Evolutionary conservation across 2,888 invertebrate genomes (phyloP), one percentile per base, ranked within the genome.

Genomic region (Heliconius hortense): DNA sequence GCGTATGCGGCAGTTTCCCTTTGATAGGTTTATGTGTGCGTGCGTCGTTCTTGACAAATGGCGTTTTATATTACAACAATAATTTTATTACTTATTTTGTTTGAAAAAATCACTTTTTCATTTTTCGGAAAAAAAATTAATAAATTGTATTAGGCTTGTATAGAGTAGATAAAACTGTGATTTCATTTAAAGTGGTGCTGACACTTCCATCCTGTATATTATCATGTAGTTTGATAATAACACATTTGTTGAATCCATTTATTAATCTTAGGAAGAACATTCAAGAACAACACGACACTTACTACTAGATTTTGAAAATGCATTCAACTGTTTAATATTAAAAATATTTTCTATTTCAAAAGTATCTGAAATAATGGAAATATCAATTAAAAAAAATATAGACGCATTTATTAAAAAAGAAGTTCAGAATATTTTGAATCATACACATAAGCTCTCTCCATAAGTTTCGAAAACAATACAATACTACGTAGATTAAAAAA

Each of bases 361-460:
- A 35, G n/a, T 64, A 60, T 63, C 18, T 21, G 48, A 48, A 60
- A 53, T 31, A 53, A 56, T 53, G 15, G 35, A 72, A 53, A 39
- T 56, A 7, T 39, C 24, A 66, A 39, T 43, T n/a, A n/a, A 10
- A 66, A 39, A 66, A 39, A n/a, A n/a, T 66, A 39, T 24, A 66
- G 5, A 66, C 15, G 24, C 1, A 24, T 39, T 39, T 3, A 64
- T 35, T 64, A 64, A 64, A 60, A 56, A 26, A 60, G 7, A 56
- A 64, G 21, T n/a, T 48, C 15, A 35, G 0, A 75, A 70, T 39
- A 74, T 72, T 48, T 72, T 31, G 66, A 28, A 77, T 72, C 21
- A 43, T 72, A 35, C n/a, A 64, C 18, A 66, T 31, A 39, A 59
- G 28, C 43, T 39, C 43, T 68, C 28, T 5, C 28, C 67, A n/a